Conservation (phyloP, 2,113 vertebrate species). For the Anser brachyrhynchus region DNA sequence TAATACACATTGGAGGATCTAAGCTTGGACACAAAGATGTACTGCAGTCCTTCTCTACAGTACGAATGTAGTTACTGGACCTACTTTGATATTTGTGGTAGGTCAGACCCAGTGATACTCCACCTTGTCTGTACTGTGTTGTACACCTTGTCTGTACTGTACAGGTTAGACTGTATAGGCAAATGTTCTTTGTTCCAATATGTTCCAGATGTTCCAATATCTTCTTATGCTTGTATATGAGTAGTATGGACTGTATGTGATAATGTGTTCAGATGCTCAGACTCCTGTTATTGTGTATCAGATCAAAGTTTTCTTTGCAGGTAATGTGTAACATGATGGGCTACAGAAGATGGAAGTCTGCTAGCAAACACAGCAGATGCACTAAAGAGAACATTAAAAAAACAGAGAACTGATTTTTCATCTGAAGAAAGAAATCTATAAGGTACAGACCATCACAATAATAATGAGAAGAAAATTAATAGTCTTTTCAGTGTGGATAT, state of each 20-base stretch:
- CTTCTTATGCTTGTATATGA: background rate
- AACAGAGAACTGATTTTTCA: background rate
- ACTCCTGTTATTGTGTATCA: background rate
- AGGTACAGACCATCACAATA: background rate
- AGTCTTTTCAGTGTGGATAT: background rate
- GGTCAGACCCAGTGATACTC: background rate
- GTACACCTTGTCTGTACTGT: background rate
- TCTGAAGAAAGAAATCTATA: background rate
- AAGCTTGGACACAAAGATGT: background rate
- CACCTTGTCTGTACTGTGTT: background rate
- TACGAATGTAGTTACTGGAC: background rate
- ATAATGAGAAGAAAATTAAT: background rate
- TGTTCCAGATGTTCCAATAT: background rate
- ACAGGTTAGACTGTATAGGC: background rate
- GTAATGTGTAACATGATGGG: background rate
- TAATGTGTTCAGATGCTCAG: background rate
- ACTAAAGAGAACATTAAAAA: background rate
- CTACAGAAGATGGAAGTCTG: background rate
- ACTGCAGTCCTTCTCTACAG: background rate
- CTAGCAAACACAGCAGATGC: background rate
- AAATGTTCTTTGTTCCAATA: background rate
- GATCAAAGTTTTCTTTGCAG: background rate
- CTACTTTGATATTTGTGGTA: background rate
- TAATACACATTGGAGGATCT: accelerated
- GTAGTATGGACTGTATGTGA: accelerated